phyloP scores from a whole-genome alignment of 2,797 vertebrate genomes.

The Sebastes hubbsi region DNA sequence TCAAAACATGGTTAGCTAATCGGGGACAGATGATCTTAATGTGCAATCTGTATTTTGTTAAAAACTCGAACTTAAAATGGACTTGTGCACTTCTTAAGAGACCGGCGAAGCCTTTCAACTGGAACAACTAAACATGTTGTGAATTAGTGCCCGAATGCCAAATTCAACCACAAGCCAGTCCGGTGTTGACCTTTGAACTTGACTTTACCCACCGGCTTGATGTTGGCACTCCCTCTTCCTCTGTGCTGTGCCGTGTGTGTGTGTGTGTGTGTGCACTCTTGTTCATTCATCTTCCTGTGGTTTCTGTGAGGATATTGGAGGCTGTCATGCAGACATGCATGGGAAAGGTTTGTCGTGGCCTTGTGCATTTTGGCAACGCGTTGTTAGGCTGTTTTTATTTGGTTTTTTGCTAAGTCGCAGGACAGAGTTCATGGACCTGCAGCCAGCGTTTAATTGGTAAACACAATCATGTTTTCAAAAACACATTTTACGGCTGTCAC shows the following conservation, averaged over 20 bases:
- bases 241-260: background rate
- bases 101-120: constrained; percentile 69
- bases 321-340: constrained; percentile 68
- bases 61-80: constrained; percentile 63
- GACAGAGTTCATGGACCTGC: constrained; percentile 68
- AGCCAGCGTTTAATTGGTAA: constrained; percentile 71
- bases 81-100: constrained; percentile 59
- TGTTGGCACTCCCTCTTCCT: constrained; percentile 51
- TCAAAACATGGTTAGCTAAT: constrained; percentile 74
- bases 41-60: constrained; percentile 67
- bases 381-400: constrained; percentile 63
- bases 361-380: constrained; percentile 52
- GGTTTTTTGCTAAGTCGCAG: constrained; percentile 54
- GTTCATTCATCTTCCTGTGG: constrained; percentile 74
- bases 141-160: constrained; percentile 67
- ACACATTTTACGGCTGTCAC: constrained; percentile 61
- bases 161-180: constrained; percentile 61
- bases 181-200: constrained; percentile 73
- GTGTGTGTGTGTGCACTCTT: background rate
- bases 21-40: constrained; percentile 65
- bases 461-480: constrained; percentile 69
- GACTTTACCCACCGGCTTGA: constrained; percentile 46
- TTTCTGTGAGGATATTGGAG: constrained; percentile 68
- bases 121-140: constrained; percentile 68
- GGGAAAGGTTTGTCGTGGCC: constrained; percentile 71